phyloP scores from a whole-genome alignment of 2,888 invertebrate genomes.

The Apocheima hispidaria region DNA sequence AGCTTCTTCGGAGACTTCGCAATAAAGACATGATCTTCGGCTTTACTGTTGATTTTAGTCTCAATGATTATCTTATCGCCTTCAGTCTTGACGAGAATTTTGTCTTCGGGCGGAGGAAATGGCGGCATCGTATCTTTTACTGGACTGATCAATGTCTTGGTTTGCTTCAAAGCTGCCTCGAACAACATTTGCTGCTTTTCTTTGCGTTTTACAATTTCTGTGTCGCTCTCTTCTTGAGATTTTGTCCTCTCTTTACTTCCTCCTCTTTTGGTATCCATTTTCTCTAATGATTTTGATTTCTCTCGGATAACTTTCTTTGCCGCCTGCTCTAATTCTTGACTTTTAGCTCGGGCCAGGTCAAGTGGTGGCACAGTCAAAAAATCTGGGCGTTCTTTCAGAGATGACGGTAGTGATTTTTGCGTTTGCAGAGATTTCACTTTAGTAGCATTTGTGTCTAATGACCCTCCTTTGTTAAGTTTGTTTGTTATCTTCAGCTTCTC shows the following conservation, averaged over 20 bases:
- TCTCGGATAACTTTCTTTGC: slow-evolving; percentile 86
- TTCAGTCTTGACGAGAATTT: slow-evolving; percentile 90
- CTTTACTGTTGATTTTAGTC: slow-evolving; percentile 91
- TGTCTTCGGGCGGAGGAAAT: slow-evolving; percentile 90
- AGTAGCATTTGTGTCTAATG: slow-evolving; percentile 79
- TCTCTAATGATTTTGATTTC: slow-evolving; percentile 89
- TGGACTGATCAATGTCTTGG: slow-evolving; percentile 90
- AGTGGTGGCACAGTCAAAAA: slow-evolving; percentile 83
- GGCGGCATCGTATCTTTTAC: slow-evolving; percentile 90
- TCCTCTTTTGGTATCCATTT: slow-evolving; percentile 86
- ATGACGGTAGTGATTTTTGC: slow-evolving; percentile 85
- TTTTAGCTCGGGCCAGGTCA: slow-evolving; percentile 86
- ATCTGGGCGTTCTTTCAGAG: slow-evolving; percentile 81
- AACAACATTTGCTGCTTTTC: slow-evolving; percentile 91
- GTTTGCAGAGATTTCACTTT: slow-evolving; percentile 80
- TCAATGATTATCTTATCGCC: slow-evolving; percentile 90
- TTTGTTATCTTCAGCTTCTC: slow-evolving; percentile 71
- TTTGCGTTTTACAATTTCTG: slow-evolving; percentile 90
- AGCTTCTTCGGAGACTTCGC: slow-evolving; percentile 91
- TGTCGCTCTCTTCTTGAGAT: slow-evolving; percentile 90
- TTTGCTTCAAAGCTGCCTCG: slow-evolving; percentile 91
- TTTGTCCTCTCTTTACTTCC: slow-evolving; percentile 89
- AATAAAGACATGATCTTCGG: slow-evolving; percentile 91
- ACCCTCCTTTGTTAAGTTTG: slow-evolving; percentile 81
- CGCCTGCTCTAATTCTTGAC: slow-evolving; percentile 86